Percentiles rank a stretch among this genome's conserved stretches.
Evolutionary conservation across 1,140 invertebrate species (phyloP).

Genomic region (Bombus fervidus): DNA sequence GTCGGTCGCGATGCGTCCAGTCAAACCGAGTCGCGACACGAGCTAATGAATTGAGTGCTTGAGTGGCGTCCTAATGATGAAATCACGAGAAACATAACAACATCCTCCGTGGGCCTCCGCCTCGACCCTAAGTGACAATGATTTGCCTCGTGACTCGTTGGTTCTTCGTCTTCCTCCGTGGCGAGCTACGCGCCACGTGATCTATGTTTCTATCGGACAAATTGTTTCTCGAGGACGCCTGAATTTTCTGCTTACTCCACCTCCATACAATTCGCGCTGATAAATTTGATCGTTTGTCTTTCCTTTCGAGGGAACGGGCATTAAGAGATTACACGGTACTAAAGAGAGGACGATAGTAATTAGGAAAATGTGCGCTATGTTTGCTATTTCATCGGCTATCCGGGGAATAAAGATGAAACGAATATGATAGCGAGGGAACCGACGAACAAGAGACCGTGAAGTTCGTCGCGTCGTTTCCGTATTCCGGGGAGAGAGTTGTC

Average conservation of each 20-base stretch:
- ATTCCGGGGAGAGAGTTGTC: slow-evolving; percentile 24
- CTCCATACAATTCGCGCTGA: not conserved
- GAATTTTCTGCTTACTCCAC: slow-evolving; percentile 26
- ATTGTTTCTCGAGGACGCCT: slow-evolving; percentile 19
- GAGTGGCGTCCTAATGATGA: slow-evolving; percentile 66
- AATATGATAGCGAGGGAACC: not conserved
- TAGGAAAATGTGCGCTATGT: not conserved
- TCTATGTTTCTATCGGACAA: not conserved
- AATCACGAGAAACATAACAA: slow-evolving; percentile 68
- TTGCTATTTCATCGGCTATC: not conserved
- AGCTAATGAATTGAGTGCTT: slow-evolving; percentile 63
- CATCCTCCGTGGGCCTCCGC: slow-evolving; percentile 43
- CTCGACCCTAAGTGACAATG: slow-evolving; percentile 60
- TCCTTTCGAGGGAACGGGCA: no score
- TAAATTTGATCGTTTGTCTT: not conserved
- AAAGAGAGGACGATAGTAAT: not conserved
- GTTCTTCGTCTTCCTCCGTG: slow-evolving; percentile 14
- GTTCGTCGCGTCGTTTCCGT: slow-evolving; percentile 26
- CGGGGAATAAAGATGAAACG: not conserved
- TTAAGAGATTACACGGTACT: no score
- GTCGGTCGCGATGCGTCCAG: slow-evolving; percentile 11
- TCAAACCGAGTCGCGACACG: slow-evolving; percentile 56
- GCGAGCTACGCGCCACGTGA: slow-evolving; percentile 32
- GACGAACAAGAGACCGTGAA: not conserved
- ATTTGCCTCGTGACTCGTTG: slow-evolving; percentile 64